Evolutionary conservation across 2,113 vertebrate species (phyloP), one percentile per base, ranked within the genome.

Genomic region (Sigmodon hispidus): DNA sequence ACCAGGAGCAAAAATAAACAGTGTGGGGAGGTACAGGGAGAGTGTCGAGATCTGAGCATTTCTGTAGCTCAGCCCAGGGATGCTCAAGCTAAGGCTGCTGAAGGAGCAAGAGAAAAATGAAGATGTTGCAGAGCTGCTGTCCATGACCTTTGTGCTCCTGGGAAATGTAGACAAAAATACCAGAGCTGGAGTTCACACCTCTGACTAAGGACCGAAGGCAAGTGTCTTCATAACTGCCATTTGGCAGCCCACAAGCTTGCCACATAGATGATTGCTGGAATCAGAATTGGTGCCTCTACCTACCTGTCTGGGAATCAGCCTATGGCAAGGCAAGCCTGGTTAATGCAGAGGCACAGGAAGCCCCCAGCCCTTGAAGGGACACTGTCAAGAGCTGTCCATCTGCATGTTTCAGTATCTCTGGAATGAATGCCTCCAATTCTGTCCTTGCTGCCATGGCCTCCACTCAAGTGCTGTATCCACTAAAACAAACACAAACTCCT

Each of bases 171-270:
- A 45, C 86, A 19, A 50, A 91, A 59, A 24, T 36, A 40, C 16
- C 61, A 29, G 1, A 1, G 10, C 57, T 55, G 12, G 52, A 48
- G 67, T 36, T 50, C 0, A 0, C 4, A 50, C 26, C 72, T 80
- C 21, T 67, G 36, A 50, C 9, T 55, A 2, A n/a, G 57, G 12
- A 55, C 88, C n/a, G 34, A 93, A 65, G 36, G 70, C 19, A 63
- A 65, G 55, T 0, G 67, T n/a, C 84, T 75, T 70, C 48, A 4
- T 1, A 34, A 89, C 5, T 34, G 26, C 75, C 83, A 85, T 83
- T 55, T 36, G 4, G 91, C 77, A 7, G 1, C 91, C 91, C 93
- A 76, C 91, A 91, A 79, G 63, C 84, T 70, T 15, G 63, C 95
- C 93, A 61, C 79, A 85, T 87, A 95, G 89, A 70, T 65, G 50